A percentile compares a stretch with the other conserved stretches of the same genome.
Evolutionary conservation across 2,113 vertebrate species (phyloP).

Genomic region (Otis tarda): DNA sequence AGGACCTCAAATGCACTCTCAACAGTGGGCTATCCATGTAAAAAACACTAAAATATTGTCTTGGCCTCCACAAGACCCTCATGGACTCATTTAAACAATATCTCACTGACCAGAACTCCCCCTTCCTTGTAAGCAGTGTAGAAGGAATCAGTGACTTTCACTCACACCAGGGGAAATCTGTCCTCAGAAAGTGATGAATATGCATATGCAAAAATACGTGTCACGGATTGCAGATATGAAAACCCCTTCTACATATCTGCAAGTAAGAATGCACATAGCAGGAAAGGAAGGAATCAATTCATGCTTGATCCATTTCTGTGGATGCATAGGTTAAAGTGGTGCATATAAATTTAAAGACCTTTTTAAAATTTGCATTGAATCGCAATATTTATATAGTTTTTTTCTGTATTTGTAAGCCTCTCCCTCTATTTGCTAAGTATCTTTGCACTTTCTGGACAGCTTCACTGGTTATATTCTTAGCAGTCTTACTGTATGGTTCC

Average conservation of each 20-base stretch:
- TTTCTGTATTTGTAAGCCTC: neutral
- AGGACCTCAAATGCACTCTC: neutral
- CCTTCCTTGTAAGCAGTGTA: neutral
- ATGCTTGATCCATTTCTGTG: neutral
- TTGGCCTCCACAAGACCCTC: neutral
- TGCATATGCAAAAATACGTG: neutral
- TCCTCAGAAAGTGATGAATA: neutral
- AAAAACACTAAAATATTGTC: neutral
- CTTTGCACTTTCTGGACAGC: neutral
- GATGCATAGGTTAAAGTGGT: neutral
- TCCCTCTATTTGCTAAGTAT: neutral
- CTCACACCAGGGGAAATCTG: rapidly evolving
- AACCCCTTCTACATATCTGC: neutral
- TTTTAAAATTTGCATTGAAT: neutral
- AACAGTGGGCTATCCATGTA: neutral
- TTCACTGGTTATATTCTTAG: slow-evolving; percentile 17
- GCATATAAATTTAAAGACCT: neutral
- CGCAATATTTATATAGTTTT: neutral
- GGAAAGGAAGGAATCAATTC: neutral
- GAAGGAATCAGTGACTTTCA: neutral
- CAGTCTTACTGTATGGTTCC: slow-evolving; percentile 20
- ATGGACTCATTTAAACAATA: neutral
- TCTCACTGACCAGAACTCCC: neutral
- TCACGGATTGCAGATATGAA: neutral
- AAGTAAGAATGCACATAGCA: neutral